Conservation (phyloP, 2,797 vertebrate genomes). For the Tapirus indicus region DNA sequence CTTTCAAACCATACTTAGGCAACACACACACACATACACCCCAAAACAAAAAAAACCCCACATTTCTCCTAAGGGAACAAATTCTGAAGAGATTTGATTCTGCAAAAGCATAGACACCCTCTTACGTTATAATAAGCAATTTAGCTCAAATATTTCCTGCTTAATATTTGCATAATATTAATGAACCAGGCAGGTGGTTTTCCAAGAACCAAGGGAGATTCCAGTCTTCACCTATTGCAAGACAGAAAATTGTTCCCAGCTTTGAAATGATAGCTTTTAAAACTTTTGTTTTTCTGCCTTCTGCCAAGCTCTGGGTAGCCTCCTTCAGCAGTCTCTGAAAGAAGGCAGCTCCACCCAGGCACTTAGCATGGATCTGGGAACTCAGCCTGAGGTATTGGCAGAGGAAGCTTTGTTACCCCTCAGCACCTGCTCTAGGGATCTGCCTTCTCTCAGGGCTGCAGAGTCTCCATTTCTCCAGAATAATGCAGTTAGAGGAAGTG, state of each 20-base stretch:
- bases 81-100: conserved; percentile 30
- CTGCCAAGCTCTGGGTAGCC: background rate
- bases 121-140: conserved; percentile 24
- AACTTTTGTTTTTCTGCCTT: background rate
- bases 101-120: background rate
- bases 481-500: background rate
- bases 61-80: conserved; percentile 23
- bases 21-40: background rate
- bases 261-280: conserved; percentile 46
- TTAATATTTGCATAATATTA: conserved; percentile 48
- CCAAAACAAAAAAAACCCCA: background rate
- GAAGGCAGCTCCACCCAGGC: background rate
- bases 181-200: background rate
- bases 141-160: background rate
- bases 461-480: background rate
- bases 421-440: background rate
- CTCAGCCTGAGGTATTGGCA: background rate
- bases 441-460: background rate
- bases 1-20: background rate
- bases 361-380: background rate
- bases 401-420: background rate
- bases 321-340: background rate
- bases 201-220: conserved; percentile 25
- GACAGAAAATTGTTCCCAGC: conserved; percentile 25
- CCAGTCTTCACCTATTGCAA: background rate